Evolutionary conservation across 2,113 vertebrate species (phyloP), one percentile per base, ranked within the genome.

Genomic region (Serinus canaria): DNA sequence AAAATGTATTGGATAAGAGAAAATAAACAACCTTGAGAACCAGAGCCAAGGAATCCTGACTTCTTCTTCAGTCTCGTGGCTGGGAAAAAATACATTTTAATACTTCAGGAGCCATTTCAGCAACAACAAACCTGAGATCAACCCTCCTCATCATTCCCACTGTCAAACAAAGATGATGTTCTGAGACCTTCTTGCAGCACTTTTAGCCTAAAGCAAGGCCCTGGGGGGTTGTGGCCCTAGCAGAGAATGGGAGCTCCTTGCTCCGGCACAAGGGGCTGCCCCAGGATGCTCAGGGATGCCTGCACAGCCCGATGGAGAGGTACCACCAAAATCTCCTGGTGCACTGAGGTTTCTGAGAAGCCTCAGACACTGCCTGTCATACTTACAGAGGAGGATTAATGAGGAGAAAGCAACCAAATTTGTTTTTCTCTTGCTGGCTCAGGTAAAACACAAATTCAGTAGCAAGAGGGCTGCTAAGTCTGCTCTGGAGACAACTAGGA

Each of bases 251-350:
- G 35, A 53, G 19, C 7, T 85, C 14, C n/a, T 63, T 1, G 0
- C 15, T 30, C 19, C 1, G 2, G 31, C 41, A 17, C 2, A 0
- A 12, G 3, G 23, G 7, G 8, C 62, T 80, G 52, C n/a, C 28
- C 28, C 10, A 1, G 21, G 46, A 47, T 22, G 23, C 47, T 17
- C 30, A 15, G 56, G n/a, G 33, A 11, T 33, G 6, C 43, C 28
- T n/a, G 47, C 14, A 14, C 9, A 43, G n/a, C 33, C 39, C 24
- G 39, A 56, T 31, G 52, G 17, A 10, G 17, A 58, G 12, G 23
- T n/a, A 12, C 9, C n/a, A 24, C 37, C 41, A 28, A 75, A 56
- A 43, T 27, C 8, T 43, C 31, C 23, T 21, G 3, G 0, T 52
- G 35, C 31, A 13, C 6, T 23, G 43, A 66, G 21, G 16, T 18